Percentiles rank a stretch among this genome's conserved stretches.
phyloP scores from a whole-genome alignment of 2,797 vertebrate species.

The Calcarius lapponicus region DNA sequence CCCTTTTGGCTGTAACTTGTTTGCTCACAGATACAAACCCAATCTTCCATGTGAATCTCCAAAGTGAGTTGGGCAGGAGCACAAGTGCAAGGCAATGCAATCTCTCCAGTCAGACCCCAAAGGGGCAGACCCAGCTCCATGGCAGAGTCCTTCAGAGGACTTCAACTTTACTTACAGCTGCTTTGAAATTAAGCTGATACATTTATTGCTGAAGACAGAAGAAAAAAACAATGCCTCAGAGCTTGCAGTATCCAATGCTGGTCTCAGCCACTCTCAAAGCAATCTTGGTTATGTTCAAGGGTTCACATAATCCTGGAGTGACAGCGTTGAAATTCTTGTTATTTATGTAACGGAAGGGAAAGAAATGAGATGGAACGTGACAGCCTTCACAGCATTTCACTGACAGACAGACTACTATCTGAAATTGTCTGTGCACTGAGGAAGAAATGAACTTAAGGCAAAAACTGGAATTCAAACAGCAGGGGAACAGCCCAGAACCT shows the following conservation, averaged over 20 bases:
- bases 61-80: background rate
- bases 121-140: rapidly evolving
- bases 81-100: background rate
- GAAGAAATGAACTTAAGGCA: background rate
- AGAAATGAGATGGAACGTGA: background rate
- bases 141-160: background rate
- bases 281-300: background rate
- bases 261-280: background rate
- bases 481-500: background rate
- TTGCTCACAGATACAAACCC: background rate
- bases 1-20: rapidly evolving
- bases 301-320: background rate
- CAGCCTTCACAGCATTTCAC: background rate
- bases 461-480: background rate
- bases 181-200: background rate
- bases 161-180: background rate
- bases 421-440: background rate
- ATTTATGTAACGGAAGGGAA: background rate
- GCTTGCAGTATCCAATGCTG: rapidly evolving
- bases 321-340: background rate
- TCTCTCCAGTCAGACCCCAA: background rate
- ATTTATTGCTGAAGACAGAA: background rate
- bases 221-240: background rate
- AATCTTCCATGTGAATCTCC: background rate
- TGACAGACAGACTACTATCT: background rate